Percentiles rank a stretch among this genome's conserved stretches.
Conservation (phyloP, 2,888 invertebrate species). For the Escarpia spicata region DNA sequence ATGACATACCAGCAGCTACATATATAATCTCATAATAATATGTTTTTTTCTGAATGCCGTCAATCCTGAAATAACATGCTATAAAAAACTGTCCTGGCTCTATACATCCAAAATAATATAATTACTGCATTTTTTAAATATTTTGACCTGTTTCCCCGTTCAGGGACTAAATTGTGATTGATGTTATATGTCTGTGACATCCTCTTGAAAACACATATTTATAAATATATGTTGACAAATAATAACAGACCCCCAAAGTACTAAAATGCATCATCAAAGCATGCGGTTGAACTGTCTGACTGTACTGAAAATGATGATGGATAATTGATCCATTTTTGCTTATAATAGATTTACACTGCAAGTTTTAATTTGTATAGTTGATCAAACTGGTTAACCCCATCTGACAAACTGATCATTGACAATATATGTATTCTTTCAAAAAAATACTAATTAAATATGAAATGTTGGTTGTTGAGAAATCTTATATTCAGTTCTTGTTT, state of each 20-base stretch:
- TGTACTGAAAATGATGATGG: too few relatives aligned
- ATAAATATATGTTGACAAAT: not conserved
- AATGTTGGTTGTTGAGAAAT: not conserved
- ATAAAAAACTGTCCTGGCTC: not conserved
- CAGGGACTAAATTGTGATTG: not conserved
- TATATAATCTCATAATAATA: too few relatives aligned
- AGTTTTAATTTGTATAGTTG: too few relatives aligned
- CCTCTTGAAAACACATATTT: not conserved
- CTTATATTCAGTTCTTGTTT: slow-evolving; percentile 19
- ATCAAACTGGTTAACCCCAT: too few relatives aligned
- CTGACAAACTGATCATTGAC: not conserved
- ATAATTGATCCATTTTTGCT: too few relatives aligned
- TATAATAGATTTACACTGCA: too few relatives aligned
- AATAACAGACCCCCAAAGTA: not conserved
- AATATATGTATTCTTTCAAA: not conserved
- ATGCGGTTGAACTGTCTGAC: not conserved
- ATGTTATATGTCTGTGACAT: not conserved
- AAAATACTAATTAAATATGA: not conserved
- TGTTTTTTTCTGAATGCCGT: too few relatives aligned
- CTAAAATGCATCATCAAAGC: not conserved
- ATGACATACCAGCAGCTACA: too few relatives aligned
- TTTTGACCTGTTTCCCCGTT: not conserved
- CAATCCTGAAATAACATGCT: too few relatives aligned
- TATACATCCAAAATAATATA: not conserved
- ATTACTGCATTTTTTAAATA: not conserved